phyloP scores from a whole-genome alignment of 2,113 vertebrate species.

The Platycercus adscitus region DNA sequence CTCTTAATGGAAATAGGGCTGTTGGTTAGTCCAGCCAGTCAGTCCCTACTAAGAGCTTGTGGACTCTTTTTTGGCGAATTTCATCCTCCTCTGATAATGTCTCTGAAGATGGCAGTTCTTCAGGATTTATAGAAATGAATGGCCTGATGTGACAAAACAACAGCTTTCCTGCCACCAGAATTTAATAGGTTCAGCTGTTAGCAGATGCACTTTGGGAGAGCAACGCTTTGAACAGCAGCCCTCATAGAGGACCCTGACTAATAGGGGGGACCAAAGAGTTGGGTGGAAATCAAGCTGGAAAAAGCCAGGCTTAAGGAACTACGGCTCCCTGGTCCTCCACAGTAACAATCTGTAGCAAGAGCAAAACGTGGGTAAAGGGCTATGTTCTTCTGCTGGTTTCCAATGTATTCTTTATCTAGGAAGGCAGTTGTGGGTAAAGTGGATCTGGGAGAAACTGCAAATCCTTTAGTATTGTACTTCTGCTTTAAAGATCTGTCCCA shows the following conservation, averaged over 20 bases:
- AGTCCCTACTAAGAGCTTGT: not conserved
- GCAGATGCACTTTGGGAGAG: rapidly evolving
- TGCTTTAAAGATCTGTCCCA: not conserved
- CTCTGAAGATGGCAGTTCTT: not conserved
- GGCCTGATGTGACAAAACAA: not conserved
- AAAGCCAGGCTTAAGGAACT: not conserved
- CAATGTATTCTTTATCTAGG: not conserved
- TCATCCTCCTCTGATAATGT: not conserved
- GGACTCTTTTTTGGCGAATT: not conserved
- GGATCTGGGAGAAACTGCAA: not conserved
- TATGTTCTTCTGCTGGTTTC: not conserved
- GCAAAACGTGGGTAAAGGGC: not conserved
- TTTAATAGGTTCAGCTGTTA: rapidly evolving
- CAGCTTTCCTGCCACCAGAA: rapidly evolving
- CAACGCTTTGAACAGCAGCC: not conserved
- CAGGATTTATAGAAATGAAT: not conserved
- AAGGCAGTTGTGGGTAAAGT: not conserved
- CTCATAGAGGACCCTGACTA: not conserved
- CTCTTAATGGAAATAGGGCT: not conserved
- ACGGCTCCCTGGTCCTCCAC: not conserved
- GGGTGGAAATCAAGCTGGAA: not conserved
- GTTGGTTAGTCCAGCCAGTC: not conserved
- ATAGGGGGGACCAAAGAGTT: not conserved
- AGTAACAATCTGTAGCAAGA: not conserved
- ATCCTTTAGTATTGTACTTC: not conserved